These are phyloP conservation scores for Aphaenogaster rudis DNA, from an alignment of 1,140 invertebrate genomes.

Conservation along the genomic window DNA sequence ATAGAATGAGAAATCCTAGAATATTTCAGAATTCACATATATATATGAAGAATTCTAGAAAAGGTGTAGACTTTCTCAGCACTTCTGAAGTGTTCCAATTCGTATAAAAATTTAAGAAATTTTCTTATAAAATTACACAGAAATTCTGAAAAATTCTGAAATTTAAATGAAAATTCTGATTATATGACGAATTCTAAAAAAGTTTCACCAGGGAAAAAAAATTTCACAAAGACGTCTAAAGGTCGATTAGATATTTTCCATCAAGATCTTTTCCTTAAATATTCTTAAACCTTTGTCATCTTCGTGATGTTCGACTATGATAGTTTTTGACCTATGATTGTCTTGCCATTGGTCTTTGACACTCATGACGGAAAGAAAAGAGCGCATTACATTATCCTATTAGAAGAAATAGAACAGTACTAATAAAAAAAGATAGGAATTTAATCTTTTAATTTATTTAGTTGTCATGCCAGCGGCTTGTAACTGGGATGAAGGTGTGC, in stretches of 20 bases:
- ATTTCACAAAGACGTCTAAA: neutral
- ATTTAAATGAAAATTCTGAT: too few species aligned
- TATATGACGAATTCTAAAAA: too few species aligned
- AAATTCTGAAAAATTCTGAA: too few species aligned
- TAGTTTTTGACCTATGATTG: neutral
- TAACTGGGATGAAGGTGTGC: constrained; percentile 82
- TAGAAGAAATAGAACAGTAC: neutral
- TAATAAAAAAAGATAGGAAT: constrained; percentile 17
- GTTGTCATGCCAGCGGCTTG: constrained; percentile 86
- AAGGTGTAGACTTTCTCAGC: too few species aligned
- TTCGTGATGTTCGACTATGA: neutral
- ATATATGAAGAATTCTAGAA: too few species aligned
- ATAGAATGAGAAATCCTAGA: too few species aligned
- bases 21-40: too few species aligned
- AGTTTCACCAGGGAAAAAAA: too few species aligned
- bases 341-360: neutral
- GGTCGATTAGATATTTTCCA: neutral
- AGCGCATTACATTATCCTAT: neutral
- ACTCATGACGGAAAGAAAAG: neutral
- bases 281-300: neutral
- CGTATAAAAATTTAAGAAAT: too few species aligned
- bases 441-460: constrained; percentile 70
- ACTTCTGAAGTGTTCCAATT: too few species aligned
- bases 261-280: neutral
- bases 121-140: too few species aligned